Evolutionary conservation across 1,140 invertebrate species (phyloP), one percentile per base, ranked within the genome.

Genomic region (Bombus soroeensis): DNA sequence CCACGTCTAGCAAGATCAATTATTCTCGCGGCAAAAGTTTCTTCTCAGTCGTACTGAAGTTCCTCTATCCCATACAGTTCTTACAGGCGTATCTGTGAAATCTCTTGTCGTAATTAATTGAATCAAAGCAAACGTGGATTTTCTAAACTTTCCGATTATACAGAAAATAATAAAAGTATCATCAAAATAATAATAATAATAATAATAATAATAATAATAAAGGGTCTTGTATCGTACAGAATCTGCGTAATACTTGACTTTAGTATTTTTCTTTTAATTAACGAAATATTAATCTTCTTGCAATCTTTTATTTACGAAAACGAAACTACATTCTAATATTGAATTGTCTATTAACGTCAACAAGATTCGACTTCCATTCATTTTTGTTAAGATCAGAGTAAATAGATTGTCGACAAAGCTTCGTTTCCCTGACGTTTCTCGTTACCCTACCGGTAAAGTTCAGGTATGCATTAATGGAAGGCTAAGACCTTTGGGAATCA

Each of bases 1-100:
- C 37, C 28, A 34, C 62, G 32, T 39, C 53, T n/a, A 64, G 18
- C 22, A 84, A 88, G 71, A 88, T 88, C 87, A 73, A 88, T 87
- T 75, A 75, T 66, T 70, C 43, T 76, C 41, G 28, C 68, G 70
- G 34, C 47, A 28, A 70, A 59, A 76, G 73, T 62, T 83, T 68
- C 59, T 76, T 76, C 41, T 15, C 43, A 13, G 32, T 32, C 13
- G 41, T 80, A 59, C 47, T 28, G 9, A 68, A 73, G 22, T 77
- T 74, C 37, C 70, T 57, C 37, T 9, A 72, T 66, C 53, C 34
- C 73, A n/a, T 43, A 25, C 34, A 81, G 28, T 81, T 86, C 81
- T 59, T 74, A 37, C 28, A n/a, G 3, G 18, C 8, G 34, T 76
- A n/a, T 64, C 32, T 53, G 39, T 28, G 25, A 43, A 83, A 64